Conservation (phyloP, 1,140 invertebrate species). For the Drosophila kanapiae region DNA sequence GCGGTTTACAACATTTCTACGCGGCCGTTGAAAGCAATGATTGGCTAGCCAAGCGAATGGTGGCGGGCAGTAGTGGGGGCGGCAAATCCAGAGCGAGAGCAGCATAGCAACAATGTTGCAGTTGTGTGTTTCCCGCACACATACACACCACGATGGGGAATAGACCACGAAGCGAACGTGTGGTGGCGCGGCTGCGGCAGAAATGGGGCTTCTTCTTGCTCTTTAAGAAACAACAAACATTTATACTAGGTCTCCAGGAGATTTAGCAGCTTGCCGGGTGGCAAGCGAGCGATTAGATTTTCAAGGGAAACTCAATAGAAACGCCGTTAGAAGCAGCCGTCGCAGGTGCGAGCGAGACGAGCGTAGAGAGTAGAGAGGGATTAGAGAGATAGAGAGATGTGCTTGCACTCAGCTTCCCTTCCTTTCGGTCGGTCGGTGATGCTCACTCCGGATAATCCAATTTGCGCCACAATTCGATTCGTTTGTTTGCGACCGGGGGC, state of each 20-base stretch:
- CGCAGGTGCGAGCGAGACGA: constrained; percentile 72
- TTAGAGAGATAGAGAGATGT: constrained; percentile 45
- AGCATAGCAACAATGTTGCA: constrained; percentile 69
- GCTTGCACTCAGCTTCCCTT: constrained; percentile 24
- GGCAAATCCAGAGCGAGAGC: constrained; percentile 45
- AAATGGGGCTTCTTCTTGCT: constrained; percentile 78
- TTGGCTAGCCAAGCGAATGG: constrained; percentile 60
- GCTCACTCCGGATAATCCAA: constrained; percentile 75
- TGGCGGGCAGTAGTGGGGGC: constrained; percentile 13
- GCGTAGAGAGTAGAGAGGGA: constrained; percentile 46
- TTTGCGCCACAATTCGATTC: constrained; percentile 50
- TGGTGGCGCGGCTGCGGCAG: constrained; percentile 10
- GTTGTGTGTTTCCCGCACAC: constrained; percentile 29
- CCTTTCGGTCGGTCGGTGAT: constrained; percentile 14
- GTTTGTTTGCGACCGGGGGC: constrained; percentile 19
- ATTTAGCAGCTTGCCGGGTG: constrained; percentile 68
- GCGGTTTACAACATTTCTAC: constrained; percentile 76
- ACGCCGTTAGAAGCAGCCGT: constrained; percentile 69
- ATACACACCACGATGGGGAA: constrained; percentile 6
- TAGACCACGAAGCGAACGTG: background rate
- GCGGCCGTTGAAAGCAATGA: constrained; percentile 65
- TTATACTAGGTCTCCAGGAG: constrained; percentile 82
- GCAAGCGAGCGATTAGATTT: constrained; percentile 75
- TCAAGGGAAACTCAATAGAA: constrained; percentile 83
- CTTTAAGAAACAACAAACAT: constrained; percentile 85